Percentiles rank a stretch among this genome's conserved stretches.
Evolutionary conservation across 2,797 vertebrate species (phyloP).

Genomic region (Cheirogaleus major): DNA sequence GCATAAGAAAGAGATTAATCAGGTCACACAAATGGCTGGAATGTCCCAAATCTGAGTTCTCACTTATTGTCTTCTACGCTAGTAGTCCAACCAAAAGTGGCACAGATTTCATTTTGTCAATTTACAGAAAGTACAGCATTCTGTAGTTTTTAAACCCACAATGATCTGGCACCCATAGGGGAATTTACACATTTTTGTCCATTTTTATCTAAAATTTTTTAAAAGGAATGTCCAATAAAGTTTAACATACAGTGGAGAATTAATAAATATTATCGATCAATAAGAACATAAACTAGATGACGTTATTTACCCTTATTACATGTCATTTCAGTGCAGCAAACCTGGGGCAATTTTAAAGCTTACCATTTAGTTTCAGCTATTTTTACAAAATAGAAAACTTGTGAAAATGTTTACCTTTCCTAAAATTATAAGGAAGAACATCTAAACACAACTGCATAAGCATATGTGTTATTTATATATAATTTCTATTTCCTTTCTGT

Average conservation of each 20-base stretch:
- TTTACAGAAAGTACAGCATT: background rate
- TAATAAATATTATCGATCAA: background rate
- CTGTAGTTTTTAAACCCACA: background rate
- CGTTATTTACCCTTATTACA: background rate
- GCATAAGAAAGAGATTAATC: slow-evolving; percentile 61
- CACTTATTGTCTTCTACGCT: background rate
- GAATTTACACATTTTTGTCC: slow-evolving; percentile 31
- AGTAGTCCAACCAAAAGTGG: slow-evolving; percentile 9
- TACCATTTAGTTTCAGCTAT: slow-evolving; percentile 18
- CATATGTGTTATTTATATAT: background rate
- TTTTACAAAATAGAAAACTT: slow-evolving; percentile 40
- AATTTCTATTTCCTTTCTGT: slow-evolving; percentile 41
- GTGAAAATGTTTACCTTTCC: slow-evolving; percentile 29
- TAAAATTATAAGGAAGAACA: slow-evolving; percentile 32
- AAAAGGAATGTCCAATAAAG: background rate
- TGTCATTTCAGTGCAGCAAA: background rate
- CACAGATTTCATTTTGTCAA: slow-evolving; percentile 25
- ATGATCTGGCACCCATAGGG: background rate
- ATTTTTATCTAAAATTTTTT: background rate
- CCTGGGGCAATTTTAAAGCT: background rate
- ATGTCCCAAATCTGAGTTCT: slow-evolving; percentile 34
- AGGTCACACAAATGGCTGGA: slow-evolving; percentile 50
- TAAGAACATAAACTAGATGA: background rate
- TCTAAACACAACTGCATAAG: background rate
- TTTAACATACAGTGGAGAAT: background rate